phyloP scores from a whole-genome alignment of 2,888 invertebrate genomes.

The Nowickia ferox region DNA sequence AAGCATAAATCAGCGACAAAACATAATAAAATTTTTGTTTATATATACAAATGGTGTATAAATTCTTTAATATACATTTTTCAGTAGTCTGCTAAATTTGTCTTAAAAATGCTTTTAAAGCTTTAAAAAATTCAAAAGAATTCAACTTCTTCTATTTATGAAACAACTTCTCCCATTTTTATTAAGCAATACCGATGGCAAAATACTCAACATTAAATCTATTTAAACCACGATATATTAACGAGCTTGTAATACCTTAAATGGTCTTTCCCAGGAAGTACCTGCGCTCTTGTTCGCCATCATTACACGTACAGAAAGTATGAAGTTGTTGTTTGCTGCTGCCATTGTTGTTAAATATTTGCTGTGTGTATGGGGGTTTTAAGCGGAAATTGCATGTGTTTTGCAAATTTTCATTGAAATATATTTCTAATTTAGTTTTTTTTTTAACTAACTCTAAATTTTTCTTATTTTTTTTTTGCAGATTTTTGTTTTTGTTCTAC shows the following conservation, averaged over 20 bases:
- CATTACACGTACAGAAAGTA: not conserved
- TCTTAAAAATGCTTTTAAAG: not conserved
- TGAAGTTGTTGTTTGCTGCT: constrained; percentile 5
- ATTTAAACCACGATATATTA: constrained; percentile 48
- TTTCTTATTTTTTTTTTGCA: constrained; percentile 38
- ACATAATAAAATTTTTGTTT: no score
- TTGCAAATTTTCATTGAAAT: constrained; percentile 64
- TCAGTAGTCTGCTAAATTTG: no score
- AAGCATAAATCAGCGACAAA: no score
- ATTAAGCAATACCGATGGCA: constrained; percentile 3
- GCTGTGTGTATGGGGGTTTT: constrained; percentile 41
- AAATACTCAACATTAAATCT: constrained; percentile 41
- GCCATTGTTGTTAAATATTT: constrained; percentile 33
- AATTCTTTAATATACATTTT: no score
- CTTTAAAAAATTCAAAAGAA: not conserved
- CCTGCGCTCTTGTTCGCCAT: not conserved
- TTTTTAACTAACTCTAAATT: constrained; percentile 1
- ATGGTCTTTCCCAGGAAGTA: constrained; percentile 28
- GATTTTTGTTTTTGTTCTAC: constrained; percentile 24
- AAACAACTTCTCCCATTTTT: not conserved
- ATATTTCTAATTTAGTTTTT: constrained; percentile 1
- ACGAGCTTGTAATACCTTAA: constrained; percentile 50
- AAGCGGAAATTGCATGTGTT: constrained; percentile 71
- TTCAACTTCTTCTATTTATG: not conserved
- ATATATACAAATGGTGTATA: no score